A percentile compares a stretch with the other conserved stretches of the same genome.
These are phyloP conservation scores for Pipistrellus pipistrellus DNA, from an alignment of 2,797 vertebrate genomes.

Conservation along the genomic window DNA sequence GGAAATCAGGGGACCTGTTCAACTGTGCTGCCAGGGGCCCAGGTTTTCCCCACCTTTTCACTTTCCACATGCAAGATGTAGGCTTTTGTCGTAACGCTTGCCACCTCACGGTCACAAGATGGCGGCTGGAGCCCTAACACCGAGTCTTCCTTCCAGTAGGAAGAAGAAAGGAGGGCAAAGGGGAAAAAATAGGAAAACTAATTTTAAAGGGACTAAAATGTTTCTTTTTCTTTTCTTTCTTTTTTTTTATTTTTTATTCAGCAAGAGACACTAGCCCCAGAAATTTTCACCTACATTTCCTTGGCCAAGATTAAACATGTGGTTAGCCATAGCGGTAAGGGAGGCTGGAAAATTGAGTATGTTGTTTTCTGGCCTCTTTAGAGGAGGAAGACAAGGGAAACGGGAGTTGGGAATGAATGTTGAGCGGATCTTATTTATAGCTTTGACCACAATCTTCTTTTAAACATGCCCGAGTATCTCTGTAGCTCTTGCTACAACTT, in stretches of 20 bases:
- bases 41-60: background rate
- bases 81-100: background rate
- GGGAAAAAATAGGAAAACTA: background rate
- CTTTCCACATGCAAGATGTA: background rate
- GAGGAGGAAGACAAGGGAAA: background rate
- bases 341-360: background rate
- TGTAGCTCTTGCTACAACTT: background rate
- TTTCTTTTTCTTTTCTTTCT: no score
- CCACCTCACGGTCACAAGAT: background rate
- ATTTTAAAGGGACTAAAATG: background rate
- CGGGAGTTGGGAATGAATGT: background rate
- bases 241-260: background rate
- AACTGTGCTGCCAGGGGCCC: background rate
- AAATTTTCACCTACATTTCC: background rate
- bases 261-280: background rate
- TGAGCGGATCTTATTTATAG: no score
- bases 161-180: background rate
- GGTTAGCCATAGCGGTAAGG: background rate
- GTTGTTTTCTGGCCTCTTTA: background rate
- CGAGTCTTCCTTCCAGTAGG: background rate
- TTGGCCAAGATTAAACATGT: background rate
- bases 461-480: background rate
- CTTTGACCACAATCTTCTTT: background rate
- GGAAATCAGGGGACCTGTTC: background rate
- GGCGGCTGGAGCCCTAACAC: background rate